Conservation (phyloP, 2,888 invertebrate species). For the Rhaphigaster nebulosa region DNA sequence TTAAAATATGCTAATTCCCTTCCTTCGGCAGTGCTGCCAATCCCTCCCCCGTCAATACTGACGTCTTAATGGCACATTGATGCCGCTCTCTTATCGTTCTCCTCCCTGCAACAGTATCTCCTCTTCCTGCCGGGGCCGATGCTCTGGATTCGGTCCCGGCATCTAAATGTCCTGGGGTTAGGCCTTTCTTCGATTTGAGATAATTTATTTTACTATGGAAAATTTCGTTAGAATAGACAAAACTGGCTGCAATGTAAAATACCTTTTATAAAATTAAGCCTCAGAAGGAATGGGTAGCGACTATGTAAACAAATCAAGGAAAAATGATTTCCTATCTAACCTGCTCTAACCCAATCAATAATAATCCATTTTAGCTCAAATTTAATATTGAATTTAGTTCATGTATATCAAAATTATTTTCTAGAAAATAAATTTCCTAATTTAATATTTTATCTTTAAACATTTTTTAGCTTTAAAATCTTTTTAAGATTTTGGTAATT, state of each 20-base stretch:
- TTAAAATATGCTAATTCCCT: conserved; percentile 66
- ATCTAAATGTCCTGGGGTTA: conserved; percentile 26
- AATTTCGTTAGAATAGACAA: neutral
- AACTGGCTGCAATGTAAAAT: neutral
- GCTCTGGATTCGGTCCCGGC: neutral
- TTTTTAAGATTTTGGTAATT: no score
- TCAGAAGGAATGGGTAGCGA: no score
- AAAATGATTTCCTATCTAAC: no score
- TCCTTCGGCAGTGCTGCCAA: conserved; percentile 37
- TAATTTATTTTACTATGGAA: neutral
- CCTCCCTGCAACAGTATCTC: conserved; percentile 20
- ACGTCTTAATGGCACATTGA: conserved; percentile 50
- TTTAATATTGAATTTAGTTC: no score
- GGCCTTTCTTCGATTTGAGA: neutral
- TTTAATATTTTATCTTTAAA: no score
- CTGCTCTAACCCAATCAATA: no score
- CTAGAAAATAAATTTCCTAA: no score
- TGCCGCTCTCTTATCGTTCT: conserved; percentile 10
- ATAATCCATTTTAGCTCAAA: no score
- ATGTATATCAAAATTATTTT: no score
- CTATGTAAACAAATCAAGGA: no score
- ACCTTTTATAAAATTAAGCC: no score
- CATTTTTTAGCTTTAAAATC: no score
- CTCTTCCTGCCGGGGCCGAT: neutral
- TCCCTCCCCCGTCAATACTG: conserved; percentile 46